Evolutionary conservation across 2,797 vertebrate genomes (phyloP).

Genomic region (Podarcis siculus): DNA sequence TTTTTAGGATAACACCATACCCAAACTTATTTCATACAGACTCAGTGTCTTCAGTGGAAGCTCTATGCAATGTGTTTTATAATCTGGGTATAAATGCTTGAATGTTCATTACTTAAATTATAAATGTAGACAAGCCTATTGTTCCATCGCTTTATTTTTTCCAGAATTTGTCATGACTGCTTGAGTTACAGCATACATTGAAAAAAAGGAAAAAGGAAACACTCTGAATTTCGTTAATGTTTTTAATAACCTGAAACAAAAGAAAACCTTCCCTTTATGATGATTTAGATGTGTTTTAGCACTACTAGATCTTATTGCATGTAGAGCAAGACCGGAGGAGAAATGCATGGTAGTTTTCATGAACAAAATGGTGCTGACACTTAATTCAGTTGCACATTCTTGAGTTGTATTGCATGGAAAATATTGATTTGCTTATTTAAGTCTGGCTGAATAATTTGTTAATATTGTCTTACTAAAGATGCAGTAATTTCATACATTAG

Average conservation of each 20-base stretch:
- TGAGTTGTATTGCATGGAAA: slow-evolving; percentile 74
- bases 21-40: background rate
- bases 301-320: slow-evolving; percentile 68
- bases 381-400: slow-evolving; percentile 70
- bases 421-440: slow-evolving; percentile 78
- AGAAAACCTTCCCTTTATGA: slow-evolving; percentile 34
- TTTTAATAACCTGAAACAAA: slow-evolving; percentile 46
- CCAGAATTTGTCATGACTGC: background rate
- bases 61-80: slow-evolving; percentile 19
- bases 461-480: slow-evolving; percentile 79
- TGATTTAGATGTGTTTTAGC: slow-evolving; percentile 35
- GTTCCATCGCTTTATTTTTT: background rate
- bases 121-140: background rate
- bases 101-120: background rate
- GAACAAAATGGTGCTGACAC: slow-evolving; percentile 71
- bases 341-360: slow-evolving; percentile 76
- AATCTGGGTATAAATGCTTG: background rate
- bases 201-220: background rate
- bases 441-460: slow-evolving; percentile 77
- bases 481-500: slow-evolving; percentile 70
- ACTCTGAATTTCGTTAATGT: slow-evolving; percentile 49
- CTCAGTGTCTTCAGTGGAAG: slow-evolving; percentile 8
- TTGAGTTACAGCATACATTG: slow-evolving; percentile 7
- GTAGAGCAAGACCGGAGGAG: slow-evolving; percentile 67
- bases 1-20: background rate